Evolutionary conservation across 2,113 vertebrate genomes (phyloP).

Genomic region (Pomatostomus ruficeps): DNA sequence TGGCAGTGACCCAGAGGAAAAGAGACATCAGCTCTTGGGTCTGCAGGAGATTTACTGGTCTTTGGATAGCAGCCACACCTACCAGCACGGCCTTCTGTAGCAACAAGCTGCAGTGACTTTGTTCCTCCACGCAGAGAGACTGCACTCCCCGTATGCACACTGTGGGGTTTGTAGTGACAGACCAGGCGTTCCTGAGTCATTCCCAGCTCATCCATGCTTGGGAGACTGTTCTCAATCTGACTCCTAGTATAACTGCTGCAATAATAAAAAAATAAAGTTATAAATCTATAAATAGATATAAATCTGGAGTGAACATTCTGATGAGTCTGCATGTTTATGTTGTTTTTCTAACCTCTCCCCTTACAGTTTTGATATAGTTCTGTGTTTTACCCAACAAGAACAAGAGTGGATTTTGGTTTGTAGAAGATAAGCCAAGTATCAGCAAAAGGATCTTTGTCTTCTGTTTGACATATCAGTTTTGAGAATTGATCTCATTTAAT

Average conservation of each 20-base stretch:
- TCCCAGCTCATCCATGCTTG: not conserved
- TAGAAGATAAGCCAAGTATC: not conserved
- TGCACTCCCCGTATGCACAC: rapidly evolving
- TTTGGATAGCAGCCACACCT: not conserved
- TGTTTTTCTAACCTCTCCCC: not conserved
- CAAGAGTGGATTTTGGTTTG: not conserved
- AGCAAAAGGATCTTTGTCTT: not conserved
- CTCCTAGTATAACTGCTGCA: not conserved
- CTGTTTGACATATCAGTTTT: not conserved
- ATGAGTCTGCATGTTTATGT: not conserved
- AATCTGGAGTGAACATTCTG: not conserved
- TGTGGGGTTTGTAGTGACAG: not conserved
- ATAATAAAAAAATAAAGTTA: not conserved
- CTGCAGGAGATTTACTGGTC: not conserved
- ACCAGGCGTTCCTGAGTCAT: not conserved
- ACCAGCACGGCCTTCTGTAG: rapidly evolving
- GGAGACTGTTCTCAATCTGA: not conserved
- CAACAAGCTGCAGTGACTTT: not conserved
- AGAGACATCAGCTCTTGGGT: not conserved
- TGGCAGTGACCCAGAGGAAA: not conserved
- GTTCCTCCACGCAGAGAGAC: not conserved
- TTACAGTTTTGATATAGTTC: not conserved
- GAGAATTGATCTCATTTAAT: not conserved
- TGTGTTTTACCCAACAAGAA: not conserved
- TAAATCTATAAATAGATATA: not conserved